Percentiles rank a stretch among this genome's conserved stretches.
Conservation (phyloP, 2,113 vertebrate species). For the Nesogale talazaci region DNA sequence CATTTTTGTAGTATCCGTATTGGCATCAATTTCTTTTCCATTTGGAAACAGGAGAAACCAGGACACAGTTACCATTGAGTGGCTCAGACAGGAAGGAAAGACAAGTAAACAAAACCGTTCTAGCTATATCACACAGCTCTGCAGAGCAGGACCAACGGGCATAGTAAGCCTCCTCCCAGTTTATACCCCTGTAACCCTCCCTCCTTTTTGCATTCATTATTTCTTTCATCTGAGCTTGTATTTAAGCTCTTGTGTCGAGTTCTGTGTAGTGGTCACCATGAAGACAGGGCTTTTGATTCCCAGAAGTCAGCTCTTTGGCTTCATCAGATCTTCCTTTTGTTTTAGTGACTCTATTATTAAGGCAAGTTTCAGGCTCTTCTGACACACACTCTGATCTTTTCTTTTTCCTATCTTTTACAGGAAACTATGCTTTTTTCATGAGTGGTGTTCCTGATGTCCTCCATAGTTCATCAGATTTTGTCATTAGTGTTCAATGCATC, state of each 20-base stretch:
- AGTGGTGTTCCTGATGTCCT: no score
- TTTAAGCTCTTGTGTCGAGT: background rate
- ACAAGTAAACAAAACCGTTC: slow-evolving; percentile 66
- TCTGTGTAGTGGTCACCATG: background rate
- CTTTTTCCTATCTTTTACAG: no score
- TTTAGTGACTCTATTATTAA: no score
- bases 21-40: slow-evolving; percentile 46
- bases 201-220: background rate
- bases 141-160: slow-evolving; percentile 53
- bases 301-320: no score
- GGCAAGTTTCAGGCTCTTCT: no score
- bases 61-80: slow-evolving; percentile 25
- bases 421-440: no score
- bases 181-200: background rate
- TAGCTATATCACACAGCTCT: slow-evolving; percentile 17
- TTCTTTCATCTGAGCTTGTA: background rate
- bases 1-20: slow-evolving; percentile 52
- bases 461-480: no score
- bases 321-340: no score
- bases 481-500: no score
- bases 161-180: slow-evolving; percentile 40
- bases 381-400: no score
- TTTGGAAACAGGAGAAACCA: slow-evolving; percentile 37
- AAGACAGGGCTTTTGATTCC: background rate
- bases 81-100: slow-evolving; percentile 57